Conservation (phyloP, 2,113 vertebrate genomes). For the Synchiropus splendidus region DNA sequence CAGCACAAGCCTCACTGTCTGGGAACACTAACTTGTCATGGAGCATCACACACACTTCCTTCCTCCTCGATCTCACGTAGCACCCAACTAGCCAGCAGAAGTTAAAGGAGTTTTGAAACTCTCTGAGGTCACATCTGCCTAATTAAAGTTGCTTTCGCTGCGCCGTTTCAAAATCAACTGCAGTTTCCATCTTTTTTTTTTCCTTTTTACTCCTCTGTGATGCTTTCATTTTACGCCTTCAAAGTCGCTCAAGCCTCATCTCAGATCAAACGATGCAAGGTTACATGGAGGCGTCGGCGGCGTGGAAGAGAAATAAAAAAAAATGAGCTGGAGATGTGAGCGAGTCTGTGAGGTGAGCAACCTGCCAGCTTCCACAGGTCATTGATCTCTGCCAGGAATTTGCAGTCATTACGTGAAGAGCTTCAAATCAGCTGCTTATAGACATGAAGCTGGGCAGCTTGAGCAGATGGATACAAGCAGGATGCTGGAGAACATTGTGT, state of each 20-base stretch:
- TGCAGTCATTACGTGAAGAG: conserved; percentile 16
- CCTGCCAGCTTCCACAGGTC: conserved; percentile 8
- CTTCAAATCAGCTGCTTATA: conserved; percentile 6
- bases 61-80: too few relatives aligned
- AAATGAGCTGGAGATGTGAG: not conserved
- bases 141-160: conserved; percentile 24
- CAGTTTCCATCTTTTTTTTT: conserved; percentile 6
- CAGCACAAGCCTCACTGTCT: too few relatives aligned
- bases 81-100: conserved; percentile 25
- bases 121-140: conserved; percentile 19
- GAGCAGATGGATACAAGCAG: too few relatives aligned
- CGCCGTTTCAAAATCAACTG: conserved; percentile 7
- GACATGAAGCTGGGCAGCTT: not conserved
- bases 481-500: too few relatives aligned
- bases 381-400: conserved; percentile 15
- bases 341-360: conserved; percentile 10
- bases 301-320: conserved; percentile 7
- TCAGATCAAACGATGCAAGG: conserved; percentile 6
- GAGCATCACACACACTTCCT: too few relatives aligned
- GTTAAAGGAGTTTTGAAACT: conserved; percentile 34
- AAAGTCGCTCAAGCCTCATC: conserved; percentile 7
- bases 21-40: too few relatives aligned
- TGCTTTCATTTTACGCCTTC: conserved; percentile 15
- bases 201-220: not conserved
- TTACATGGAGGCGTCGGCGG: conserved; percentile 6